Conservation (phyloP, 2,113 vertebrate genomes). For the Entomyzon cyanotis region DNA sequence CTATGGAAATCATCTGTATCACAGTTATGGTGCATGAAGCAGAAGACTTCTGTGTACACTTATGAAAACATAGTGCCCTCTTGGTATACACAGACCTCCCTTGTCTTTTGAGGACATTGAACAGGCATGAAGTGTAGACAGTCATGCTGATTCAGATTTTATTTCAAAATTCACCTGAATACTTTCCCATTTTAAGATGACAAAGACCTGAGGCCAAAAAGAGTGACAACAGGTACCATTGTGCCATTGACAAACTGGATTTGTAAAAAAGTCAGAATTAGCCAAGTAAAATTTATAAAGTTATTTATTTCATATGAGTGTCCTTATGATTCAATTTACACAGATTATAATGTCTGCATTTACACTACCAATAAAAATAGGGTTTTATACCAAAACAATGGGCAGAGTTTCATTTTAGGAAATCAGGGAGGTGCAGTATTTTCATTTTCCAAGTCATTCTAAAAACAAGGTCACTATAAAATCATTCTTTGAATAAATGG, state of each 20-base stretch:
- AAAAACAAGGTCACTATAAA: not conserved
- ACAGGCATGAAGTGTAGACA: not conserved
- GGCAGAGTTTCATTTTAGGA: not conserved
- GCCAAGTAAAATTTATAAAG: not conserved
- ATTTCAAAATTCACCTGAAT: not conserved
- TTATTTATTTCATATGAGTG: not conserved
- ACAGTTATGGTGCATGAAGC: not conserved
- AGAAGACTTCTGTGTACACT: not conserved
- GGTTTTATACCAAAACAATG: not conserved
- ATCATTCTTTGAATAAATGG: not conserved
- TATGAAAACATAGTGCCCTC: not conserved
- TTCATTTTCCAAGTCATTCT: not conserved
- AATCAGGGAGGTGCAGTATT: not conserved
- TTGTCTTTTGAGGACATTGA: not conserved
- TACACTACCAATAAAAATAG: not conserved
- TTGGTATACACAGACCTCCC: not conserved
- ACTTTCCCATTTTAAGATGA: not conserved
- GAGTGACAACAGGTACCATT: not conserved
- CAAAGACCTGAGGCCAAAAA: not conserved
- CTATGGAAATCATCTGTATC: not conserved
- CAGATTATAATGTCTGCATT: not conserved
- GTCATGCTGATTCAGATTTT: not conserved
- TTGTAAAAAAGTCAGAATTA: not conserved
- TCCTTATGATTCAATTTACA: not conserved
- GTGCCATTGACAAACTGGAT: not conserved